Evolutionary conservation across 2,888 invertebrate species (phyloP).

Genomic region (Cantharis rustica): DNA sequence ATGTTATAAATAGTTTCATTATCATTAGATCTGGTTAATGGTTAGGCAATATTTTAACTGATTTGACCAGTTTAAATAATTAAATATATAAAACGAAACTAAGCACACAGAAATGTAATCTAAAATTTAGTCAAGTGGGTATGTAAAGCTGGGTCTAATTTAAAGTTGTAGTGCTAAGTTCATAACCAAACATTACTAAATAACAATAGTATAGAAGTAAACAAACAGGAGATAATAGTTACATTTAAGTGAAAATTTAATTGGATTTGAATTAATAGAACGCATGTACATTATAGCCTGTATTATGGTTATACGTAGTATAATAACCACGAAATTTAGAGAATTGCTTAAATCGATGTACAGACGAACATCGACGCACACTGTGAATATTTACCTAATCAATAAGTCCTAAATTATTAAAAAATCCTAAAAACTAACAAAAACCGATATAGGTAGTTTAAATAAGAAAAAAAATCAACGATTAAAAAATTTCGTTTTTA

Average conservation of each 20-base stretch:
- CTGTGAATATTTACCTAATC: no score
- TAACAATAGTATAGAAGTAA: conserved; percentile 19
- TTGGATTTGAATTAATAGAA: conserved; percentile 19
- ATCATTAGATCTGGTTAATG: neutral
- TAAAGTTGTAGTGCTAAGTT: neutral
- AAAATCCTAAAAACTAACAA: no score
- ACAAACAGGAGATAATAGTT: conserved; percentile 12
- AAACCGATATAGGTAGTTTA: no score
- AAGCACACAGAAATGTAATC: neutral
- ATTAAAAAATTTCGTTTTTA: no score
- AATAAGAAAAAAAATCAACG: no score
- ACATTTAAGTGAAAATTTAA: conserved; percentile 23
- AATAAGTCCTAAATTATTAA: no score
- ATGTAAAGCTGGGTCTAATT: neutral
- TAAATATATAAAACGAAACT: neutral
- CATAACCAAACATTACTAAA: conserved; percentile 6
- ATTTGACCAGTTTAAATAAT: neutral
- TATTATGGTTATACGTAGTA: no score
- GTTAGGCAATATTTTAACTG: no score
- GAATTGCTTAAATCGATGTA: no score
- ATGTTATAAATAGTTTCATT: neutral
- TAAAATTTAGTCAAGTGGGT: neutral
- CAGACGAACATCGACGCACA: no score
- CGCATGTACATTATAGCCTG: neutral
- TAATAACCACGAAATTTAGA: no score